Conservation (phyloP, 2,888 invertebrate genomes). For the Xanthia icteritia region DNA sequence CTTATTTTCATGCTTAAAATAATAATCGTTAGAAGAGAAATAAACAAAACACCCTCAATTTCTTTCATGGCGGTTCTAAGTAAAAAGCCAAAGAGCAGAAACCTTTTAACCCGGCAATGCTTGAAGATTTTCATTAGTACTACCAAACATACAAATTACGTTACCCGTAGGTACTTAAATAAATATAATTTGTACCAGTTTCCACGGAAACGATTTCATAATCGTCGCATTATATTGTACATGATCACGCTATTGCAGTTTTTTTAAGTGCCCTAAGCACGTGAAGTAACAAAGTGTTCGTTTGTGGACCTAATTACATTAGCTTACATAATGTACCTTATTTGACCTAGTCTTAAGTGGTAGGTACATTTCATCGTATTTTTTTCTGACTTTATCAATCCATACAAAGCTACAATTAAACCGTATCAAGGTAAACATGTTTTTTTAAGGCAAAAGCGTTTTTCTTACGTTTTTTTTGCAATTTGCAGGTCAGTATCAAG, state of each 20-base stretch:
- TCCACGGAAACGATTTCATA: constrained; percentile 66
- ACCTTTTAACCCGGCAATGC: neutral
- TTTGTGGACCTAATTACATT: constrained; percentile 61
- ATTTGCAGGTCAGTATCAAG: no score
- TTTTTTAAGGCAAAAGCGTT: neutral
- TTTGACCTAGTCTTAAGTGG: constrained; percentile 36
- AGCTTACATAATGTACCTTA: constrained; percentile 25
- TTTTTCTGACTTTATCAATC: no score
- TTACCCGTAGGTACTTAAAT: constrained; percentile 36
- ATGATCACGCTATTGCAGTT: constrained; percentile 75
- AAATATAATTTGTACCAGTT: constrained; percentile 58
- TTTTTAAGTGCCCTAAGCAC: constrained; percentile 70
- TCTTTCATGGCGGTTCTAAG: constrained; percentile 4
- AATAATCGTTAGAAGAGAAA: neutral
- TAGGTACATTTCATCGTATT: neutral
- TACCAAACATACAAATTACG: constrained; percentile 16
- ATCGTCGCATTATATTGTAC: constrained; percentile 72
- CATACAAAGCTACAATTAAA: neutral
- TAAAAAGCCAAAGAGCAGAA: constrained; percentile 14
- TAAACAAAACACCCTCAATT: neutral
- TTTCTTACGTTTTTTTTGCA: no score
- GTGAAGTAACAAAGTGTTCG: constrained; percentile 72
- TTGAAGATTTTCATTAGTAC: constrained; percentile 34
- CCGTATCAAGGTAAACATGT: neutral
- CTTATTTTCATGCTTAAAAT: neutral